Evolutionary conservation across 1,140 invertebrate species (phyloP).

Genomic region (Nixonia krombeini): DNA sequence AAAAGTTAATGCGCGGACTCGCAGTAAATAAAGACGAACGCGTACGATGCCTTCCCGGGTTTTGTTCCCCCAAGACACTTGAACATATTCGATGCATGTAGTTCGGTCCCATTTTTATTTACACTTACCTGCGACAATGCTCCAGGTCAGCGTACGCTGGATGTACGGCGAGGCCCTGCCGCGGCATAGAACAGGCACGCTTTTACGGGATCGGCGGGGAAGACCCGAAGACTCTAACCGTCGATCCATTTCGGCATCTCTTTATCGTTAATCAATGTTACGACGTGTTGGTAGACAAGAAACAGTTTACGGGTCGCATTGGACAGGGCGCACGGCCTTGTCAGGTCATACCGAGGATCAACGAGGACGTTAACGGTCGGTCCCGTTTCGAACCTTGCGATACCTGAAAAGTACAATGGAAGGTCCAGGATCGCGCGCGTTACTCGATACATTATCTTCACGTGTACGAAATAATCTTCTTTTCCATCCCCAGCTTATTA

Average conservation of each 20-base stretch:
- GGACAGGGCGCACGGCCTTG: slow-evolving; percentile 23
- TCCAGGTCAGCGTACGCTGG: slow-evolving; percentile 17
- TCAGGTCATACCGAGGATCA: slow-evolving; percentile 35
- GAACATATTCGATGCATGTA: not conserved
- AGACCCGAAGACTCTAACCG: slow-evolving; percentile 48
- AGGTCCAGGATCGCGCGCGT: too few relatives aligned
- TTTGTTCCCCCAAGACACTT: not conserved
- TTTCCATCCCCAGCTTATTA: too few relatives aligned
- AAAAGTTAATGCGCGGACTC: not conserved
- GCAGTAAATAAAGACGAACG: not conserved
- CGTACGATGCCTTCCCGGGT: not conserved
- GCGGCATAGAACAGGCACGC: slow-evolving; percentile 11
- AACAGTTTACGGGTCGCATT: slow-evolving; percentile 22
- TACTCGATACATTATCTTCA: too few relatives aligned
- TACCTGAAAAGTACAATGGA: too few relatives aligned
- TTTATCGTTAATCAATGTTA: slow-evolving; percentile 51
- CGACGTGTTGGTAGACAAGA: slow-evolving; percentile 21
- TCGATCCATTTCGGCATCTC: slow-evolving; percentile 51
- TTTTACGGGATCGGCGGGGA: slow-evolving; percentile 14
- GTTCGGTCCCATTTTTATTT: slow-evolving; percentile 11
- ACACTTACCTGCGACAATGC: slow-evolving; percentile 12
- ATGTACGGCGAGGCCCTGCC: not conserved
- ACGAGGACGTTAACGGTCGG: slow-evolving; percentile 44
- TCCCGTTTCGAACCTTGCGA: too few relatives aligned
- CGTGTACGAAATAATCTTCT: too few relatives aligned